Conservation (phyloP, 2,797 vertebrate species). For the Gallirallus australis region DNA sequence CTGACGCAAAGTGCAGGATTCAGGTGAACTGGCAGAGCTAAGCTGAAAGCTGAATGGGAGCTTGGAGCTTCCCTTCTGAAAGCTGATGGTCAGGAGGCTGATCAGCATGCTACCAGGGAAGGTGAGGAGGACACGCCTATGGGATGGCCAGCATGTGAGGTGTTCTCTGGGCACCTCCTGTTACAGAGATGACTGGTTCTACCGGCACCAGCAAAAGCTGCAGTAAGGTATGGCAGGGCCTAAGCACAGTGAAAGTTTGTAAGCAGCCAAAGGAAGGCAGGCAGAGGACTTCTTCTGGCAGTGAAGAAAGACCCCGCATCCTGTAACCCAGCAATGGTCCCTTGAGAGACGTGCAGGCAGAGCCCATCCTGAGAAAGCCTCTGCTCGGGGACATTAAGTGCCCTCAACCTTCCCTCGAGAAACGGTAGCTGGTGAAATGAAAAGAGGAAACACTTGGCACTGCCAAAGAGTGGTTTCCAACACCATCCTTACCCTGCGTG, state of each 20-base stretch:
- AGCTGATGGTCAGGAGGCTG: neutral
- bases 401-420: neutral
- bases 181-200: neutral
- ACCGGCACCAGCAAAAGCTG: neutral
- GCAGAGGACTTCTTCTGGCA: neutral
- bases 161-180: neutral
- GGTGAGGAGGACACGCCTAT: neutral
- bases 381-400: neutral
- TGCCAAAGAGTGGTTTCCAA: neutral
- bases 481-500: neutral
- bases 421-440: neutral
- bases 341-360: neutral
- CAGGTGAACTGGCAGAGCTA: neutral
- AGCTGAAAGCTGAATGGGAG: neutral
- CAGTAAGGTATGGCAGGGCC: neutral
- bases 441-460: neutral
- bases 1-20: no score
- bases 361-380: neutral
- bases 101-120: neutral
- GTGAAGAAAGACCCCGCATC: neutral
- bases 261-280: accelerated
- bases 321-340: neutral
- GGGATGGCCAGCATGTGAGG: neutral
- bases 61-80: neutral
- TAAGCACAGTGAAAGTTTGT: neutral